phyloP scores from a whole-genome alignment of 1,140 invertebrate species.

The Bombus fervidus region DNA sequence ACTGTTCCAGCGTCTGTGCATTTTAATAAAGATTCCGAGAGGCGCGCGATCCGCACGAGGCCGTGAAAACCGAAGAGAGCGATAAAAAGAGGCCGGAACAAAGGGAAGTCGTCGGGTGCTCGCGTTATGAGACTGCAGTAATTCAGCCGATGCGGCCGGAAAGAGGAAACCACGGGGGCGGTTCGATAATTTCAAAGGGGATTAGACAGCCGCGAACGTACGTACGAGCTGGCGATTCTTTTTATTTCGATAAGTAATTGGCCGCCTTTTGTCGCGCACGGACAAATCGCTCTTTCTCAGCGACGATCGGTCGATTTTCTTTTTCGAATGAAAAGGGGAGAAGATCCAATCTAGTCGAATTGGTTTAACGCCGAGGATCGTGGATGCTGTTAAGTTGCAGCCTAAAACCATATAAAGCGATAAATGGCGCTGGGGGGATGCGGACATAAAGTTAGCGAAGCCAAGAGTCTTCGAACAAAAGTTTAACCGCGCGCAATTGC shows the following conservation, averaged over 20 bases:
- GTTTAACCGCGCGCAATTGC: too few species aligned
- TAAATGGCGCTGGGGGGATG: too few species aligned
- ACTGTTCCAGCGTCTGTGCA: constrained; percentile 37
- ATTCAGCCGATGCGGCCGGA: constrained; percentile 1
- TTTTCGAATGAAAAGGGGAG: not conserved
- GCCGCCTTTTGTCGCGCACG: not conserved
- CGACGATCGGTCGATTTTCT: not conserved
- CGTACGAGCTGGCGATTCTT: not conserved
- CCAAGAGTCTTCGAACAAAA: too few species aligned
- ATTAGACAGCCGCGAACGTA: constrained; percentile 9
- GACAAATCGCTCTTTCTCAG: not conserved
- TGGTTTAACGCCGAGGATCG: not conserved
- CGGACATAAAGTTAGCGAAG: too few species aligned
- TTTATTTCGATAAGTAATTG: constrained; percentile 35
- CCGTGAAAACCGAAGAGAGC: constrained; percentile 50
- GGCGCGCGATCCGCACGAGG: constrained; percentile 35
- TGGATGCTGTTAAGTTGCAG: not conserved
- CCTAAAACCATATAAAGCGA: too few species aligned
- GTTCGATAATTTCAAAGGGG: constrained; percentile 21
- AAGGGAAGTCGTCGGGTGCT: constrained; percentile 24
- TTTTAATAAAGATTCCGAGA: constrained; percentile 61
- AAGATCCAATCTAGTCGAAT: not conserved
- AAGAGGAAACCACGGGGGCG: constrained; percentile 4
- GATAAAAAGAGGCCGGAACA: constrained; percentile 50
- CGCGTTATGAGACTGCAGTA: constrained; percentile 48